Evolutionary conservation across 2,113 vertebrate species (phyloP).

Genomic region (Pelmatolapia mariae): DNA sequence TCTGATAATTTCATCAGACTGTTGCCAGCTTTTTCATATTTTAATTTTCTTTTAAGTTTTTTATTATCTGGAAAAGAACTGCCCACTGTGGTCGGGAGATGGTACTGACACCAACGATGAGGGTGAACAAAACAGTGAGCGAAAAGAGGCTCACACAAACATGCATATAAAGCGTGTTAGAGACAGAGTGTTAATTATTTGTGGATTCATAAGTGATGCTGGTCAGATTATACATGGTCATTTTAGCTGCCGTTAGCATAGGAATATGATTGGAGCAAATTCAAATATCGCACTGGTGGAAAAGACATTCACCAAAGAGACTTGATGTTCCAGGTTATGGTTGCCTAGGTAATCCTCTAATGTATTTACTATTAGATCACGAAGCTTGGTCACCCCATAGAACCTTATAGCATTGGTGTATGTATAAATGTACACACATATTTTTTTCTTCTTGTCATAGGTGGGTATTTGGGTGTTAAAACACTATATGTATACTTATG

Average conservation of each 20-base stretch:
- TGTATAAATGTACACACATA: neutral
- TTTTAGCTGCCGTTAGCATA: neutral
- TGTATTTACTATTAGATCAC: neutral
- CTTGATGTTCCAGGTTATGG: neutral
- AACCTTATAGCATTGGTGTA: neutral
- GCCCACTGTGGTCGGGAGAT: neutral
- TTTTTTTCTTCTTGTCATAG: neutral
- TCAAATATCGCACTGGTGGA: neutral
- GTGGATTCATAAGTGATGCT: neutral
- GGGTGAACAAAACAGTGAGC: neutral
- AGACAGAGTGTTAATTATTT: neutral
- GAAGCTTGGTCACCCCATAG: neutral
- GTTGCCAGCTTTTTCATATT: neutral
- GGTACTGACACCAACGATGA: neutral
- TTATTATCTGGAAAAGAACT: neutral
- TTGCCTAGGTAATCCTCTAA: neutral
- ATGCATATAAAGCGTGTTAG: neutral
- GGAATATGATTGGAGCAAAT: neutral
- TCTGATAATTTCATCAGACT: neutral
- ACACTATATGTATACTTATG: neutral
- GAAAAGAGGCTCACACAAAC: neutral
- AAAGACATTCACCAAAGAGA: neutral
- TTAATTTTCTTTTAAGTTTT: neutral
- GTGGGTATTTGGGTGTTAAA: neutral
- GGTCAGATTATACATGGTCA: neutral